Evolutionary conservation across 2,113 vertebrate genomes (phyloP), one percentile per base, ranked within the genome.

Genomic region (Notothenia rossii): DNA sequence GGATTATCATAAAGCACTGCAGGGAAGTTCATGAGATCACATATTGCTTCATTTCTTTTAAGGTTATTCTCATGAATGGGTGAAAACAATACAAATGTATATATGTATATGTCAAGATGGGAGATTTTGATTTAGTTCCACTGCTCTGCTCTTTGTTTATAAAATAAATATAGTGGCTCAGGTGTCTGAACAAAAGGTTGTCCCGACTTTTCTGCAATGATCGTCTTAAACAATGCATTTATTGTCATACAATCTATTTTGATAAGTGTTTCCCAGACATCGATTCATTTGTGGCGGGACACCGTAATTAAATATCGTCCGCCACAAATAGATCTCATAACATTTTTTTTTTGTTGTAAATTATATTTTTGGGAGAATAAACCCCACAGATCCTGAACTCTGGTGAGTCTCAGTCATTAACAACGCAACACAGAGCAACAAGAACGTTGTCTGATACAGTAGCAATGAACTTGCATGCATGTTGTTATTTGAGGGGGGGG

Each of bases 101-200:
- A 25, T 29, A 25, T 25, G 2, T 25, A 29, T 29, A 40, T 71
- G 9, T 55, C 15, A 43, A 0, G 15, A 43, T 22, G 11, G 40
- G 51, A 58, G 45, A 45, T 56, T 13, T 36, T 29, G 36, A 40
- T 74, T 68, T 58, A 62, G 43, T 25, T 22, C 9, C 48, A 65
- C 0, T 40, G 45, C 29, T 63, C 7, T 59, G 3, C 8, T 64
- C 40, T 59, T 48, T 80, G 72, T 85, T 81, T 69, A 61, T 14
- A 71, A 59, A 64, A 69, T 29, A 84, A 88, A 76, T n/a, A 77
- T 5, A 13, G 51, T 29, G 36, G n/a, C 58, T 86, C 49, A 49
- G 1, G 36, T 79, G 48, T 69, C 50, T 63, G 33, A 22, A 63
- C 33, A 59, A 50, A 73, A 17, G 10, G 36, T 5, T 10, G 25